Conservation (phyloP, 2,888 invertebrate genomes). For the Eristalis arbustorum region DNA sequence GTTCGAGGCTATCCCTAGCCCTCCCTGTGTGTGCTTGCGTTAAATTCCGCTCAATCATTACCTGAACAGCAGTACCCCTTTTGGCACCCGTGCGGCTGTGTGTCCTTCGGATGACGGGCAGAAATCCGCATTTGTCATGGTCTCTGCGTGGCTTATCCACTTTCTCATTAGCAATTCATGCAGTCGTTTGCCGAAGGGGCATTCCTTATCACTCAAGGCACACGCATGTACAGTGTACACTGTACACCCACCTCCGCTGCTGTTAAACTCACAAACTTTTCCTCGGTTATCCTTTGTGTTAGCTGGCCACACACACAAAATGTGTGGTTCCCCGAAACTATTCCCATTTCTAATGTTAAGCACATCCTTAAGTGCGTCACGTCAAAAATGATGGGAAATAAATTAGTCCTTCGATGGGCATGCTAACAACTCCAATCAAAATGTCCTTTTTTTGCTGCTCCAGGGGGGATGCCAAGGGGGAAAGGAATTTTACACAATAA, state of each 20-base stretch:
- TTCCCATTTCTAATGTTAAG: neutral
- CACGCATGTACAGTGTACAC: conserved; percentile 1
- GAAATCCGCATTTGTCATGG: conserved; percentile 59
- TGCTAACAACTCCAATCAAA: neutral
- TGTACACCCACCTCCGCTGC: no score
- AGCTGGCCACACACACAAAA: neutral
- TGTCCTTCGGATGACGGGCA: neutral
- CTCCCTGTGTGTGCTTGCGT: neutral
- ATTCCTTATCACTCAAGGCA: conserved; percentile 36
- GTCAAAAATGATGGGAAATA: neutral
- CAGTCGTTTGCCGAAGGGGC: neutral
- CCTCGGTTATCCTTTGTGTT: conserved; percentile 4
- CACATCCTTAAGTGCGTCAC: neutral
- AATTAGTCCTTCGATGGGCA: neutral
- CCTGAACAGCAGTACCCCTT: neutral
- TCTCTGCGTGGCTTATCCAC: conserved; percentile 29
- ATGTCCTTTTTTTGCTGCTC: neutral
- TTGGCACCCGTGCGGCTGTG: neutral
- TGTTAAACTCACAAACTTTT: conserved; percentile 42
- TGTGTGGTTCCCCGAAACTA: no score
- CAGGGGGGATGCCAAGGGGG: no score
- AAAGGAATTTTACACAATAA: neutral
- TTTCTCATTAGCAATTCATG: conserved; percentile 48
- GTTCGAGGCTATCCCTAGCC: neutral
- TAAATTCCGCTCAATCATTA: conserved; percentile 34